Evolutionary conservation across 2,113 vertebrate genomes (phyloP), one percentile per base, ranked within the genome.

Genomic region (Cynocephalus volans): DNA sequence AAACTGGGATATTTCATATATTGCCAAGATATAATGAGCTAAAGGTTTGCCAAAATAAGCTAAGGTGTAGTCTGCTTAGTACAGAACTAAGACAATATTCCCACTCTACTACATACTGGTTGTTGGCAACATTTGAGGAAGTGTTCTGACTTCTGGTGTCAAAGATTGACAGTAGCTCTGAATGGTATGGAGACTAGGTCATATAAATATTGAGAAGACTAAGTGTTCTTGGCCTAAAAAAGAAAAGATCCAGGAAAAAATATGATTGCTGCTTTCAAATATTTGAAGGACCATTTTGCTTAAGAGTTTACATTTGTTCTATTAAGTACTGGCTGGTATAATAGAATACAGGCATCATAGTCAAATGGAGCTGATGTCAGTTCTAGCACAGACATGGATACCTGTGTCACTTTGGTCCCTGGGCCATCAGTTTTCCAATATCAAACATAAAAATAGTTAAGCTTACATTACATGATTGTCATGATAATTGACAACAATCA

Each of bases 261-360:
- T 58, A 36, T n/a, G 14, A 72, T 62, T 82, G 9, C 14, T 90
- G 5, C 3, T 93, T 93, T 93, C 54, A 72, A 87, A 70, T 90
- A 92, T 75, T 89, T 14, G 31, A 70, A 48, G 9, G 62, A 21
- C 14, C 8, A 9, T 36, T 73, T 92, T 36, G 11, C 23, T 36
- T 33, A 52, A 33, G 26, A 41, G 41, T 31, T 85, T 60, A 5
- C 33, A 48, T 81, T 90, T 56, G n/a, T 81, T 72, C 45, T 70
- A 26, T 21, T 62, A 18, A 31, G 50, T 0, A 45, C 5, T 14
- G 6, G 2, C 5, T 21, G 10, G 31, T 6, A 26, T n/a, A 21
- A 21, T 5, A 56, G 5, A 64, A 69, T 2, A 15, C 7, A 84
- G 4, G 19, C 7, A 50, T 1, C 70, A 3, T 13, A 31, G 21